Conservation (phyloP, 2,888 invertebrate genomes). For the Drosophila pseudotalamancana region DNA sequence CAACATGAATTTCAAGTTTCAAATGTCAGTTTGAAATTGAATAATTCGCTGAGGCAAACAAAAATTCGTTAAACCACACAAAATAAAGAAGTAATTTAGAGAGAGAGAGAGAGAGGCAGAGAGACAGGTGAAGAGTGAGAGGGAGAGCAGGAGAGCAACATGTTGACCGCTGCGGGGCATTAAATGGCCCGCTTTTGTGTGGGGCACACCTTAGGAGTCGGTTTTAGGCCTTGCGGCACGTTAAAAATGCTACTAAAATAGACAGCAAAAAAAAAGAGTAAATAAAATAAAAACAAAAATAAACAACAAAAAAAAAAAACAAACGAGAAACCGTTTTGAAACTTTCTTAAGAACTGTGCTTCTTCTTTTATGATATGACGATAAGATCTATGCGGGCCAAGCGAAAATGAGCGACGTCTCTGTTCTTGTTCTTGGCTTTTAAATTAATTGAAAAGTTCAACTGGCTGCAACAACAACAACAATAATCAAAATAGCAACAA, state of each 20-base stretch:
- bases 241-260: slow-evolving; percentile 49
- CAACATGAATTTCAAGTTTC: slow-evolving; percentile 69
- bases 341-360: slow-evolving; percentile 68
- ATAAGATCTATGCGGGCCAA: slow-evolving; percentile 71
- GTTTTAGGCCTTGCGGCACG: slow-evolving; percentile 50
- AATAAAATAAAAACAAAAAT: neutral
- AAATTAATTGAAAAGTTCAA: slow-evolving; percentile 76
- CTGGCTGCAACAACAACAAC: slow-evolving; percentile 32
- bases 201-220: slow-evolving; percentile 45
- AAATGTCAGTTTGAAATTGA: slow-evolving; percentile 66
- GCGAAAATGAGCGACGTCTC: slow-evolving; percentile 53
- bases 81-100: slow-evolving; percentile 21
- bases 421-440: slow-evolving; percentile 52
- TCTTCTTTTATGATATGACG: slow-evolving; percentile 58
- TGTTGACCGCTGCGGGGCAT: slow-evolving; percentile 24
- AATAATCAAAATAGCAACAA: slow-evolving; percentile 10
- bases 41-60: slow-evolving; percentile 39
- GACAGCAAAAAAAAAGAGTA: slow-evolving; percentile 9
- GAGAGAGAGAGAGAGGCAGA: neutral
- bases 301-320: slow-evolving; percentile 15
- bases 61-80: slow-evolving; percentile 10
- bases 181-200: slow-evolving; percentile 50
- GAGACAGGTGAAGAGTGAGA: neutral
- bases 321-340: slow-evolving; percentile 56
- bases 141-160: neutral